Evolutionary conservation across 2,888 invertebrate genomes (phyloP).

Genomic region (Caenorhabditis panamensis): DNA sequence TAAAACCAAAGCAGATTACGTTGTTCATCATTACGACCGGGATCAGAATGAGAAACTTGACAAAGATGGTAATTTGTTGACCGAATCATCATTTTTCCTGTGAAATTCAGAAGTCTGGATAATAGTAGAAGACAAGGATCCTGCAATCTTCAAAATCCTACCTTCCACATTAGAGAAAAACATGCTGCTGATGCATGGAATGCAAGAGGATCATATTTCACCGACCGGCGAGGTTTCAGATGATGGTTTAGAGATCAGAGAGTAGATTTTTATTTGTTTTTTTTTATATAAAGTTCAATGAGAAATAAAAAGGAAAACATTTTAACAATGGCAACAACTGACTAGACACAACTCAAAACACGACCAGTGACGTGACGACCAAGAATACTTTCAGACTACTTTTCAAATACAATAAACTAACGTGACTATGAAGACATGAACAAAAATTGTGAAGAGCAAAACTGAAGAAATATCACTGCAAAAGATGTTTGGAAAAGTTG

Average conservation of each 20-base stretch:
- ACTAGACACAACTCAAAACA: constrained; percentile 46
- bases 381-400: too few species aligned
- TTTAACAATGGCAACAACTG: constrained; percentile 48
- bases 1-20: constrained; percentile 10
- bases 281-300: not conserved
- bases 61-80: constrained; percentile 43
- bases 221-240: constrained; percentile 4
- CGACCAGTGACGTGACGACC: constrained; percentile 16
- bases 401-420: constrained; percentile 31
- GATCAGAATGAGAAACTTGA: constrained; percentile 48
- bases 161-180: constrained; percentile 52
- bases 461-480: constrained; percentile 20
- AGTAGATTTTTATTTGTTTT: constrained; percentile 2
- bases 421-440: too few species aligned
- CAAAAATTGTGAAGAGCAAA: too few species aligned
- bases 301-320: constrained; percentile 12
- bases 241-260: not conserved
- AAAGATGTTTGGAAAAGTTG: constrained; percentile 37
- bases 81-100: not conserved
- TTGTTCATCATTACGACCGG: constrained; percentile 48
- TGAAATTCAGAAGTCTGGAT: constrained; percentile 50
- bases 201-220: constrained; percentile 21
- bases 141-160: constrained; percentile 28
- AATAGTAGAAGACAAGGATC: constrained; percentile 53
- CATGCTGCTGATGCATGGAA: constrained; percentile 41